These are phyloP conservation scores for Gryllus longicercus DNA, from an alignment of 2,888 invertebrate genomes.

Conservation along the genomic window DNA sequence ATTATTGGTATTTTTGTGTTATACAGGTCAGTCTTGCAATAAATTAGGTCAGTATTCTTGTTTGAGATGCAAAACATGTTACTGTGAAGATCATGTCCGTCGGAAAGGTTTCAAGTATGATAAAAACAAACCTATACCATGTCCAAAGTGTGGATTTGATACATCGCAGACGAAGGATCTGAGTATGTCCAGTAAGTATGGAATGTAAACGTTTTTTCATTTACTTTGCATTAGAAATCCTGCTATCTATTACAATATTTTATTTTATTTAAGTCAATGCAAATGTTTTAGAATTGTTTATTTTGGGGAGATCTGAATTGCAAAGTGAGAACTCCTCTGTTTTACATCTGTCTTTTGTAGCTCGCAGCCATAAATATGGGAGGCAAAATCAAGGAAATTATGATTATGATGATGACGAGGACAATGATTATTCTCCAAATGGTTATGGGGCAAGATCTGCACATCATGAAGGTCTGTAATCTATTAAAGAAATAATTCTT, in stretches of 20 bases:
- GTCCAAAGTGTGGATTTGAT: slow-evolving; percentile 90
- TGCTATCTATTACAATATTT: too few species aligned
- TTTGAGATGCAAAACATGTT: slow-evolving; percentile 91
- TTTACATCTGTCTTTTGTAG: slow-evolving; percentile 48
- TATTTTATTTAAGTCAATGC: too few species aligned
- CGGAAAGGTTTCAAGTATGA: slow-evolving; percentile 87
- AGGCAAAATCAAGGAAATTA: slow-evolving; percentile 67
- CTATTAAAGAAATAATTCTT: too few species aligned
- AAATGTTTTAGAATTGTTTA: neutral
- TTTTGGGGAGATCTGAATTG: neutral
- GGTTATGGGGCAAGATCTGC: slow-evolving; percentile 29
- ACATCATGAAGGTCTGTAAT: too few species aligned
- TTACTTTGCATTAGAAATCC: too few species aligned
- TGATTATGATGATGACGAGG: slow-evolving; percentile 64
- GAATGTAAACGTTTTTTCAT: too few species aligned
- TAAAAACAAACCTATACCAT: slow-evolving; percentile 79
- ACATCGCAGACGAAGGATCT: slow-evolving; percentile 92
- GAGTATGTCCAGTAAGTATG: slow-evolving; percentile 83
- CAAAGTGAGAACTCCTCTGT: too few species aligned
- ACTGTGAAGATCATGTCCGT: slow-evolving; percentile 93
- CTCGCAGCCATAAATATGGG: slow-evolving; percentile 84
- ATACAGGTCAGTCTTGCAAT: slow-evolving; percentile 85
- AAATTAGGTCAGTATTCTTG: slow-evolving; percentile 93
- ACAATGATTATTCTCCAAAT: slow-evolving; percentile 42
- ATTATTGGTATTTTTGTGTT: neutral